These are phyloP conservation scores for Eolophus roseicapilla DNA, from an alignment of 2,113 vertebrate species.

Conservation along the genomic window DNA sequence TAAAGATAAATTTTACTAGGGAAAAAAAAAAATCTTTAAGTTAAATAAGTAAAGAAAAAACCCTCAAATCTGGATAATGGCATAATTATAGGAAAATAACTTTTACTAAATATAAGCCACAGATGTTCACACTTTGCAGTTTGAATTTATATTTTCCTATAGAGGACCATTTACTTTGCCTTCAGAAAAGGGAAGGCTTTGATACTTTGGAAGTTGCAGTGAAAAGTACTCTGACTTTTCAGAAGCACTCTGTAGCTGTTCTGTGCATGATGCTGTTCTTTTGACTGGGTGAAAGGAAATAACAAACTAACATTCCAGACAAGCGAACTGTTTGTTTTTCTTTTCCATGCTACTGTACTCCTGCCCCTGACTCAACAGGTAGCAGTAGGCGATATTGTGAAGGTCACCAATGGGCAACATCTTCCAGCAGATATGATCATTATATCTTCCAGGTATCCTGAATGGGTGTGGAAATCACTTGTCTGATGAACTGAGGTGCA, in stretches of 20 bases:
- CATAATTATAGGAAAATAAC: not conserved
- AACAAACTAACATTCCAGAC: slow-evolving; percentile 55
- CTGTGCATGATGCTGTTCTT: slow-evolving; percentile 27
- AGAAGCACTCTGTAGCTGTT: not conserved
- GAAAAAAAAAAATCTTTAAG: not conserved
- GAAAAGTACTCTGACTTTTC: slow-evolving; percentile 14
- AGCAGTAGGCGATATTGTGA: slow-evolving; percentile 97
- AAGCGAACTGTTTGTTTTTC: slow-evolving; percentile 59
- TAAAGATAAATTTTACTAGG: not conserved
- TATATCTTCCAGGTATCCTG: slow-evolving; percentile 88
- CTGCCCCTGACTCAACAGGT: slow-evolving; percentile 84
- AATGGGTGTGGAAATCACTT: slow-evolving; percentile 44
- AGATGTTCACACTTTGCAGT: not conserved
- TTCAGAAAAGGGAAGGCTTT: not conserved
- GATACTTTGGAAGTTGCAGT: not conserved
- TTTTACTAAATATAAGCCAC: not conserved
- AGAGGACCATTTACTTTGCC: not conserved
- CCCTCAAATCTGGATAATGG: not conserved
- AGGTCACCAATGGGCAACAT: slow-evolving; percentile 97
- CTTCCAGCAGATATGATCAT: slow-evolving; percentile 98
- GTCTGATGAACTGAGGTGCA: slow-evolving; percentile 68
- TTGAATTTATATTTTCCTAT: not conserved
- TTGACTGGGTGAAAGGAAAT: slow-evolving; percentile 9
- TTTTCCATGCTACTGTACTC: slow-evolving; percentile 71
- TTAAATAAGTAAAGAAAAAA: not conserved